Evolutionary conservation across 2,113 vertebrate species (phyloP), one percentile per base, ranked within the genome.

Genomic region (Carollia perspicillata): DNA sequence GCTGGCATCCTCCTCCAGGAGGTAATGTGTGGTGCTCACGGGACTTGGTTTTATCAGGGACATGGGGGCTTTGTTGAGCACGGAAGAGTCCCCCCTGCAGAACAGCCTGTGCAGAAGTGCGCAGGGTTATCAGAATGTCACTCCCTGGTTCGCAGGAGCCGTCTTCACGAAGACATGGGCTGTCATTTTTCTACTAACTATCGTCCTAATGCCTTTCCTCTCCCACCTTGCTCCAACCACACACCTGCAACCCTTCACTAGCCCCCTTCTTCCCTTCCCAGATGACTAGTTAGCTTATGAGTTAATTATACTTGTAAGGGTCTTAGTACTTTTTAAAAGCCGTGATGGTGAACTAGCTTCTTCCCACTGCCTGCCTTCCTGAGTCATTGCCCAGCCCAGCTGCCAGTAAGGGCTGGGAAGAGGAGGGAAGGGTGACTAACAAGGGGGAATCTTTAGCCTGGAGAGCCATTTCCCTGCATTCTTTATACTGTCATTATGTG

Each of bases 361-460:
- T 90, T 33, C 17, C 44, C 14, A 11, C 35, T 1, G 49, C n/a
- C 77, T 72, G 72, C 42, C 68, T 71, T 93, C 69, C 74, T 96
- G 97, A 97, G 90, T 96, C 95, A 93, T 40, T 89, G 92, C 94
- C 90, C 63, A 4, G 84, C 88, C 88, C 60, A 28, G 88, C 33
- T 88, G 80, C 84, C 91, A 63, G 90, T 22, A 85, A 93, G 78
- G 92, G 40, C n/a, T 69, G 63, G 94, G 87, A 80, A 71, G 86
- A 80, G 94, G 77, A 77, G 66, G 78, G 49, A 79, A 42, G 47
- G 74, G 49, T 95, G 81, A 93, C 71, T 81, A 80, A 96, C 53
- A 58, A 58, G 37, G 89, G 79, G 81, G 81, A 95, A 78, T 89
- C 90, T 40, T 63, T 85, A 93, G 90, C 93, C 84, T 44, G 18